These are phyloP conservation scores for Luffia ferchaultella DNA, from an alignment of 2,888 invertebrate species.

Conservation along the genomic window DNA sequence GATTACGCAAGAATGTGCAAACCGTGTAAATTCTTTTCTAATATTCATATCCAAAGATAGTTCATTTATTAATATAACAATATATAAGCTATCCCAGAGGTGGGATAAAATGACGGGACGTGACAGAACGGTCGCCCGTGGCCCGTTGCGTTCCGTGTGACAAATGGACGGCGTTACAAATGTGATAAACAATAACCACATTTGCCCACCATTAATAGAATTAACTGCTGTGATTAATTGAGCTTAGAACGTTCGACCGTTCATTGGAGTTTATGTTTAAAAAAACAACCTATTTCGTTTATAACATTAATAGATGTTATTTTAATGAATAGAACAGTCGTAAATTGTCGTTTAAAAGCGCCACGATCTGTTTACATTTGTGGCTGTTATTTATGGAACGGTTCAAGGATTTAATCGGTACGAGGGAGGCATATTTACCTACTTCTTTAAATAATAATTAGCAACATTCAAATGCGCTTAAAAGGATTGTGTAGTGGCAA, in stretches of 20 bases:
- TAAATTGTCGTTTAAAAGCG: neutral
- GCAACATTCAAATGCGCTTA: too few species aligned
- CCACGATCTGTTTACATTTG: too few species aligned
- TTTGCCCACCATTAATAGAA: conserved; percentile 32
- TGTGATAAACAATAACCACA: conserved; percentile 28
- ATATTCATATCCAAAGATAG: neutral
- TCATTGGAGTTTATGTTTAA: too few species aligned
- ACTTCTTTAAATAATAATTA: too few species aligned
- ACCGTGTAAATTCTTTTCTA: neutral
- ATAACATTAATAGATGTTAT: too few species aligned
- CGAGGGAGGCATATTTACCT: too few species aligned
- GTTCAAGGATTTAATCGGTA: too few species aligned
- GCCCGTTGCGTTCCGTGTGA: neutral
- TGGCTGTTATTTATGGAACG: too few species aligned
- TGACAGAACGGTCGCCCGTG: neutral
- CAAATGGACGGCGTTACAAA: neutral
- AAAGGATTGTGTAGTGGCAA: too few species aligned
- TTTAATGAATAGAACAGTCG: neutral
- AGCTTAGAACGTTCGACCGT: conserved; percentile 11
- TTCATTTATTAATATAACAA: neutral
- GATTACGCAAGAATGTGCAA: neutral
- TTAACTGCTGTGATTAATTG: conserved; percentile 46
- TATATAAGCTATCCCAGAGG: conserved; percentile 15
- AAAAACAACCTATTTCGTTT: too few species aligned
- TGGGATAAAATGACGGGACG: neutral